These are phyloP conservation scores for Scylla paramamosain DNA, from an alignment of 1,140 invertebrate genomes.

Conservation along the genomic window DNA sequence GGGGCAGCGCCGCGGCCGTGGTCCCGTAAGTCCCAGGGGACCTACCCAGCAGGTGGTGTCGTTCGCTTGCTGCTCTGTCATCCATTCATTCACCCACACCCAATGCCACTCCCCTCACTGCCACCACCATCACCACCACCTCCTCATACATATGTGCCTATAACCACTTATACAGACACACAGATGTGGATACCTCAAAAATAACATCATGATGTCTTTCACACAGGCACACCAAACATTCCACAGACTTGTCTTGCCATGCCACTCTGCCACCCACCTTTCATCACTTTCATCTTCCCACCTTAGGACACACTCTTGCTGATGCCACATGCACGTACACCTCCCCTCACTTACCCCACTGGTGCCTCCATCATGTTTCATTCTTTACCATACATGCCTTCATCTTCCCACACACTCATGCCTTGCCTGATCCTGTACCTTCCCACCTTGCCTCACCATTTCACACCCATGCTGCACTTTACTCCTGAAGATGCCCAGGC, in stretches of 20 bases:
- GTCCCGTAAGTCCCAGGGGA: constrained; percentile 74
- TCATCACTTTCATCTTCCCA: neutral
- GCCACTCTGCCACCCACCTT: too few species aligned
- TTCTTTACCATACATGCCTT: neutral
- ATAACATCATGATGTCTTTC: neutral
- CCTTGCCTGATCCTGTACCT: neutral
- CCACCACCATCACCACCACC: constrained; percentile 23
- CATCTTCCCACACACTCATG: neutral
- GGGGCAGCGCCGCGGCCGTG: constrained; percentile 68
- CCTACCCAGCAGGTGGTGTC: constrained; percentile 75
- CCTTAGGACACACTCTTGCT: neutral
- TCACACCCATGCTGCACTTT: neutral
- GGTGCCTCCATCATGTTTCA: neutral
- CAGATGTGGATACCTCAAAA: neutral
- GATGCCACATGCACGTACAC: neutral
- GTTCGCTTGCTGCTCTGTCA: constrained; percentile 74
- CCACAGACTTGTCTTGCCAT: too few species aligned
- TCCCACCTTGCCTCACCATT: neutral
- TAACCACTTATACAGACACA: neutral
- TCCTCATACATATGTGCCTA: neutral
- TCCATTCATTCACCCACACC: constrained; percentile 57
- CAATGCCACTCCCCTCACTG: neutral
- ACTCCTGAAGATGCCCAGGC: neutral
- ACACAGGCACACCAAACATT: neutral
- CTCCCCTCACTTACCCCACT: neutral